Base-by-base conservation (phyloP, 2,888 invertebrate genomes). In the Apamea crenata region DNA sequence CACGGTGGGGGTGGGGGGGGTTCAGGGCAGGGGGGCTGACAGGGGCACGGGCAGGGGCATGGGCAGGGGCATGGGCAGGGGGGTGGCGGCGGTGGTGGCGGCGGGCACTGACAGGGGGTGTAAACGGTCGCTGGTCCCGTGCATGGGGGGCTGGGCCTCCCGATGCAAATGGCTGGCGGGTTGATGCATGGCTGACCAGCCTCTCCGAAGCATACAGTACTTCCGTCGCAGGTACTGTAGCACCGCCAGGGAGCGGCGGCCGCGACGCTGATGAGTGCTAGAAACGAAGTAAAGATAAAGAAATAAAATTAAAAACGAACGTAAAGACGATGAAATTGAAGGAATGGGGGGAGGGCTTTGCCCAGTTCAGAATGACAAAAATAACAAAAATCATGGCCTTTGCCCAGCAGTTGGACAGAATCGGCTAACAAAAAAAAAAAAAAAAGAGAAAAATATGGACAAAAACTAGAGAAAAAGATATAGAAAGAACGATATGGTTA, bases 221-320 rank as follows among this genome's bases (percentile, higher is more conserved):
- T 91, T 0, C 94, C 94, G n/a, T 93, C 93, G 8, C 89, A 85
- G 0, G 91, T 90, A 29, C 89, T 91, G 85, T 86, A 90, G 84
- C 95, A 94, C 0, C 94, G 91, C 95, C 95, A 95, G 0, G 95
- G 95, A 0, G 95, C 95, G 0, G 95, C 95, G 0, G 91, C 81
- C 0, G 92, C 92, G 65, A 87, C 88, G 86, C 92, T 87, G 83
- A 95, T 86, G n/a, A 95, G 85, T 65, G 93, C 95, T 95, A 84
- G 1, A 71, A 36, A 89, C 84, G 0, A 14, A 47, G 44, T 25
- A 47, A 74, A 8, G 68, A 32, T n/a, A 32, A 59, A 16, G 0
- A 6, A n/a, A 32, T 47, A 47, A 7, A 40, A 40, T 40, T 40
- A 40, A 7, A 40, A 36, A 36, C 36, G 36, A 36, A 36, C 36